These are phyloP conservation scores for Eueides isabella DNA, from an alignment of 1,140 invertebrate genomes.

Conservation along the genomic window DNA sequence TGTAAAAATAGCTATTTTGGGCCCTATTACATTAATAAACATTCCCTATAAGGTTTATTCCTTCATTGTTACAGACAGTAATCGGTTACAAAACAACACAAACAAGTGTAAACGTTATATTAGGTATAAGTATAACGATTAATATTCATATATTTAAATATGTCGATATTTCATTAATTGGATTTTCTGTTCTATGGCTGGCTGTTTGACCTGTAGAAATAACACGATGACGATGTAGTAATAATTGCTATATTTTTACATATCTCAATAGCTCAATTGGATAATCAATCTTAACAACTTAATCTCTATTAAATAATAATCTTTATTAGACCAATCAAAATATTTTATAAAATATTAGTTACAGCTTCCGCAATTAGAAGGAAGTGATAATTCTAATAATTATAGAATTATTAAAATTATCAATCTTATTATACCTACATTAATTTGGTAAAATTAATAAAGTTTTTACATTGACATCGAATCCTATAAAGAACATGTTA, in stretches of 20 bases:
- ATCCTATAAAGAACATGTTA: conserved; percentile 31
- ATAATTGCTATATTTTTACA: background rate
- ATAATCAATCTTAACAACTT: background rate
- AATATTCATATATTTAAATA: conserved; percentile 4
- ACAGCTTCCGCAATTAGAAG: background rate
- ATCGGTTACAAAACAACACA: too few species aligned
- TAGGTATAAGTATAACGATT: background rate
- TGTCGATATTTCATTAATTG: conserved; percentile 3
- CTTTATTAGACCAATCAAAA: background rate
- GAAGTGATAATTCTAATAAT: too few species aligned
- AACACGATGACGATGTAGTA: background rate
- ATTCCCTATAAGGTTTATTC: too few species aligned
- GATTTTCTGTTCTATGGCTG: background rate
- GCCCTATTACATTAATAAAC: too few species aligned
- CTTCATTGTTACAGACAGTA: too few species aligned
- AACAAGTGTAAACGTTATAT: too few species aligned
- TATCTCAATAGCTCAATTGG: background rate
- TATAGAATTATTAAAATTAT: background rate
- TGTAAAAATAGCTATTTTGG: too few species aligned
- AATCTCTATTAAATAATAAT: too few species aligned
- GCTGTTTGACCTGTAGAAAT: conserved; percentile 3
- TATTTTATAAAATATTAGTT: background rate
- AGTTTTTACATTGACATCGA: conserved; percentile 20
- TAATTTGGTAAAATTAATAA: conserved; percentile 1
- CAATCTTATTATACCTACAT: background rate